Evolutionary conservation across 2,797 vertebrate genomes (phyloP), one percentile per base, ranked within the genome.

Genomic region (Margarornis squamiger): DNA sequence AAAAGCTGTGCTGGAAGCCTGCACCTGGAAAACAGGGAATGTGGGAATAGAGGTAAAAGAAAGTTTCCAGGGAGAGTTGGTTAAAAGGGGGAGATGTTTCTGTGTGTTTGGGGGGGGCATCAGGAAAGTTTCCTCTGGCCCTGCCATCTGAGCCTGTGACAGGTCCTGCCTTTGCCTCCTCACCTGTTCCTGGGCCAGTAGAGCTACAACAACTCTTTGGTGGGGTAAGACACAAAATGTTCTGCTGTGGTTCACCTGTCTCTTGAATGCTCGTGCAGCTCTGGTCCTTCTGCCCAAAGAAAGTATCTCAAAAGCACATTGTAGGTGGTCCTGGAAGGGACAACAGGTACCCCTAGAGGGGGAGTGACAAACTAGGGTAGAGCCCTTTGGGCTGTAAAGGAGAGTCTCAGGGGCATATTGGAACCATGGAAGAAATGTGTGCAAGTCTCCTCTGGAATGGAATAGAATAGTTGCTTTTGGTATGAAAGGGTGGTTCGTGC

Each of bases 261-360:
- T 74, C 3, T 8, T 34, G 46, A 34, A 8, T 45, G 2, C 22
- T 6, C 0, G 0, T 72, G 24, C 19, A 13, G 43, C 23, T 30
- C 0, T 43, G 30, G 24, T n/a, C 14, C 5, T 82, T 72, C 41
- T 61, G 41, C 32, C 16, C 11, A 3, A 68, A 65, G 32, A 17
- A 75, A 39, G 6, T 29, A 26, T 19, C n/a, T 75, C 34, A 48
- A 38, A 79, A 79, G 14, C 20, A 36, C 12, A 4, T 43, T 76
- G 30, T 41, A 51, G 67, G 24, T 68, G n/a, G 11, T 51, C 16
- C 36, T 86, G 54, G 26, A 86, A 90, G 48, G 48, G 29, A 5
- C 34, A 75, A 3, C 4, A 36, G 26, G 22, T 48, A 12, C 24
- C 12, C 7, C 29, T 30, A 11, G 52, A 19, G 43, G 54, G 23